Conservation (phyloP, 1,140 invertebrate species). For the Parapsyche elsis region DNA sequence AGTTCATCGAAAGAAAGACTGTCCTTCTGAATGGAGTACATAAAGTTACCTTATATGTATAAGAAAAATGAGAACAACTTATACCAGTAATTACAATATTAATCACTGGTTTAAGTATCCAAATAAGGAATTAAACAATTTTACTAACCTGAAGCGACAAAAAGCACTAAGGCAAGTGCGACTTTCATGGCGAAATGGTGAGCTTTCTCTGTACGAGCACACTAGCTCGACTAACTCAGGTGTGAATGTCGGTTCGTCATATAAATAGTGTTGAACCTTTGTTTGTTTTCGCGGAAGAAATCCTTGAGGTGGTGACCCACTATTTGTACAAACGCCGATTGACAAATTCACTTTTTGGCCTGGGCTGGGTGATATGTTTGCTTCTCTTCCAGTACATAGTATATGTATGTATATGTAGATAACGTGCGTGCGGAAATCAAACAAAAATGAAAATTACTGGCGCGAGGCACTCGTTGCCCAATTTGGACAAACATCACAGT, state of each 20-base stretch:
- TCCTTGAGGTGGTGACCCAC: conserved; percentile 46
- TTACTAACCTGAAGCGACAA: conserved; percentile 5
- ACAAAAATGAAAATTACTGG: neutral
- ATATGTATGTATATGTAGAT: neutral
- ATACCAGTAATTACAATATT: too few species aligned
- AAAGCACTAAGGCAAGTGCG: conserved; percentile 20
- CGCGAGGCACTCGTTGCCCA: neutral
- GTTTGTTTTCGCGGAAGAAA: conserved; percentile 52
- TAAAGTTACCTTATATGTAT: too few species aligned
- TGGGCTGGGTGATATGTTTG: neutral
- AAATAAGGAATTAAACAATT: too few species aligned
- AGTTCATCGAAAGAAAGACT: too few species aligned
- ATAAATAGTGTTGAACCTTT: conserved; percentile 48
- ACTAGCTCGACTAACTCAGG: neutral
- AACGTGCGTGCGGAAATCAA: neutral
- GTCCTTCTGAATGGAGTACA: too few species aligned
- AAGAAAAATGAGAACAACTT: too few species aligned
- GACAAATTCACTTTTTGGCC: conserved; percentile 47
- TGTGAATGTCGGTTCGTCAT: neutral
- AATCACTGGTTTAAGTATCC: too few species aligned
- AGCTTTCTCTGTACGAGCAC: neutral
- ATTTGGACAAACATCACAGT: neutral
- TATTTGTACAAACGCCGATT: conserved; percentile 47
- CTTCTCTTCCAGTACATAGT: neutral
- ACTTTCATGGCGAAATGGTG: conserved; percentile 37